phyloP scores from a whole-genome alignment of 2,888 invertebrate species.

The Tethea ocularis region DNA sequence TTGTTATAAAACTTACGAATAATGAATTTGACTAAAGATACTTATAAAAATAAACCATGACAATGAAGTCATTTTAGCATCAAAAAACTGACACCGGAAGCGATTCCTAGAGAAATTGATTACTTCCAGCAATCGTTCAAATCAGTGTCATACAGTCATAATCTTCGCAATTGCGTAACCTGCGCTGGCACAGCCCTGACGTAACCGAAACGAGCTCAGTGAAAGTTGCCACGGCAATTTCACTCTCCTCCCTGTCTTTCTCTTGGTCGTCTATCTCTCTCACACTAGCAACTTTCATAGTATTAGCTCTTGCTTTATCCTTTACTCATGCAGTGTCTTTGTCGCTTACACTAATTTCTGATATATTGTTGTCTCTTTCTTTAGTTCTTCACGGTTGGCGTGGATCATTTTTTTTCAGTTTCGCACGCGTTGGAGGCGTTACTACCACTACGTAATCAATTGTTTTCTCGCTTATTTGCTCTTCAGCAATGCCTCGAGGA shows the following conservation, averaged over 20 bases:
- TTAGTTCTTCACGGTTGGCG: constrained; percentile 63
- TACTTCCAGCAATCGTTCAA: constrained; percentile 72
- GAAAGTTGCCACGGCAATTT: constrained; percentile 80
- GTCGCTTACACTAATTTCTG: constrained; percentile 40
- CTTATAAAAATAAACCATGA: constrained; percentile 23
- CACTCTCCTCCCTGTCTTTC: constrained; percentile 75
- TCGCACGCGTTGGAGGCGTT: constrained; percentile 71
- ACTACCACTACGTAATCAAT: constrained; percentile 68
- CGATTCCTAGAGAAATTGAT: constrained; percentile 61
- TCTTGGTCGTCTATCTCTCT: constrained; percentile 57
- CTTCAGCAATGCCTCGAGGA: constrained; percentile 36
- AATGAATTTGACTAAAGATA: constrained; percentile 9
- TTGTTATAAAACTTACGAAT: background rate
- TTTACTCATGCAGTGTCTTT: constrained; percentile 49
- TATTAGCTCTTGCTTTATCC: constrained; percentile 45
- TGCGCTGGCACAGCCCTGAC: constrained; percentile 62
- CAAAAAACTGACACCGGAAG: constrained; percentile 55
- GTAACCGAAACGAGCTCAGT: constrained; percentile 79
- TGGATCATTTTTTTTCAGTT: constrained; percentile 67
- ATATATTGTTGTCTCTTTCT: constrained; percentile 55
- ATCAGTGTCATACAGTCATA: constrained; percentile 78
- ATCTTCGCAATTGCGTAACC: constrained; percentile 71
- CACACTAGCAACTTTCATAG: constrained; percentile 32
- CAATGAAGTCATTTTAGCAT: constrained; percentile 27
- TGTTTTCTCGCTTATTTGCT: constrained; percentile 61